Evolutionary conservation across 2,888 invertebrate genomes (phyloP).

Genomic region (Limnephilus rhombicus): DNA sequence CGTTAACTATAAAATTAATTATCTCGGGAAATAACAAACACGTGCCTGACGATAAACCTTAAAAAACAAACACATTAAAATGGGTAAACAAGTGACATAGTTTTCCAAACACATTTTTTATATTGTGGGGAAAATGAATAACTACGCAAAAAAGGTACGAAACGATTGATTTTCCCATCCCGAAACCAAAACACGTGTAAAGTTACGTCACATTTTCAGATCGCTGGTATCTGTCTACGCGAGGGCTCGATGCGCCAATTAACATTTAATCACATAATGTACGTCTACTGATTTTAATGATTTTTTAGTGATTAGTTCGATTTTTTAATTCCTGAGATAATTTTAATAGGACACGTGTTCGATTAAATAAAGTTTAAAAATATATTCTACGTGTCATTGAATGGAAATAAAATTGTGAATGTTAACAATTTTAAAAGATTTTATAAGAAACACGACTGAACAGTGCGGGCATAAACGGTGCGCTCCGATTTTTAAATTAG

Average conservation of each 20-base stretch:
- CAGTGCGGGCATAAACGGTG: no score
- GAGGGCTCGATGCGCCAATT: background rate
- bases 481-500: no score
- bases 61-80: background rate
- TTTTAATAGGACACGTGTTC: no score
- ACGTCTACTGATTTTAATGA: no score
- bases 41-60: background rate
- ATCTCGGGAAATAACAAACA: background rate
- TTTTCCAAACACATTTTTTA: background rate
- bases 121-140: background rate
- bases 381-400: no score
- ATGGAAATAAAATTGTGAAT: no score
- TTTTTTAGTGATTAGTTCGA: background rate
- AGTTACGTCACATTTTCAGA: background rate
- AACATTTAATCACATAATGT: no score
- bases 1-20: no score
- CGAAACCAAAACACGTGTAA: background rate
- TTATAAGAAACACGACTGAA: no score
- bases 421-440: no score
- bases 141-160: background rate
- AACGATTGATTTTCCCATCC: background rate
- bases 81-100: background rate
- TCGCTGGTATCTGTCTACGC: background rate
- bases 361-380: no score
- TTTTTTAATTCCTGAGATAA: background rate